Conservation (phyloP, 2,113 vertebrate genomes). For the Phrynosoma blainvillii region DNA sequence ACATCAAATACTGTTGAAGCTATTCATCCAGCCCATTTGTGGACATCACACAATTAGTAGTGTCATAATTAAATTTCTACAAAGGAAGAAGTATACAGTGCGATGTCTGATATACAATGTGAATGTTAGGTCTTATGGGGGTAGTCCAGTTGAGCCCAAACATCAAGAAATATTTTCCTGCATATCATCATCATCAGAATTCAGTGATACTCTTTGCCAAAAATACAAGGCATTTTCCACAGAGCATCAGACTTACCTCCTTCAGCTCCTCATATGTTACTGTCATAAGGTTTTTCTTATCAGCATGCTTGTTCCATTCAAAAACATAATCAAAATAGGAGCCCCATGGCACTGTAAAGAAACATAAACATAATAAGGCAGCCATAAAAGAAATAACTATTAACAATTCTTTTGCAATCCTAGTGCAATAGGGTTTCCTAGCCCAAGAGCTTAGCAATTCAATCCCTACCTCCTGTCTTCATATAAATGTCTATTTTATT, state of each 20-base stretch:
- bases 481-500: not conserved
- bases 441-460: too few species aligned
- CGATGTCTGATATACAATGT: too few species aligned
- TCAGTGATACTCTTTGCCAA: not conserved
- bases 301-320: slow-evolving; percentile 76
- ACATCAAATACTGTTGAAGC: too few species aligned
- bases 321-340: slow-evolving; percentile 79
- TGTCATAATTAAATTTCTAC: too few species aligned
- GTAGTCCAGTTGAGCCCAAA: not conserved
- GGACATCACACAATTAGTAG: too few species aligned
- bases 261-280: slow-evolving; percentile 83
- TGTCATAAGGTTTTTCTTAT: slow-evolving; percentile 74
- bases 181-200: not conserved
- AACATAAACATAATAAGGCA: not conserved
- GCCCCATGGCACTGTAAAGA: slow-evolving; percentile 75
- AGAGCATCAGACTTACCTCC: slow-evolving; percentile 66
- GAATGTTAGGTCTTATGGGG: not conserved
- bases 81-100: too few species aligned
- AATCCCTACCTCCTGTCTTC: not conserved
- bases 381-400: not conserved
- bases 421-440: not conserved
- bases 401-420: not conserved
- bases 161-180: not conserved
- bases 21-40: too few species aligned
- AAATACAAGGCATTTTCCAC: not conserved